A percentile compares a stretch with the other conserved stretches of the same genome.
phyloP scores from a whole-genome alignment of 1,140 invertebrate species.

The Neodiprion pinetum region DNA sequence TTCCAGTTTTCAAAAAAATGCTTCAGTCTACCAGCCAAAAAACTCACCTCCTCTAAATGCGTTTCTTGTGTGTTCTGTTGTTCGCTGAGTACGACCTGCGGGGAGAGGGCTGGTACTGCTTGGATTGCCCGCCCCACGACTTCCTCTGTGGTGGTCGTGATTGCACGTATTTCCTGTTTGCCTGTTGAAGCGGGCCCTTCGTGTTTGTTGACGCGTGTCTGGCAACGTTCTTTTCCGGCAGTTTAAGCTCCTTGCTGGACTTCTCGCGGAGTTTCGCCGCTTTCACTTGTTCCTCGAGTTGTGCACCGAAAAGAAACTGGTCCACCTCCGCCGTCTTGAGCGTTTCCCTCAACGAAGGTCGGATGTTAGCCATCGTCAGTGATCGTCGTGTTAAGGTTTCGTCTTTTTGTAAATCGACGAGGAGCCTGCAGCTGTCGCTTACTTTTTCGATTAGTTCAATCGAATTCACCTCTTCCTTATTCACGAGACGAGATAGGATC shows the following conservation, averaged over 20 bases:
- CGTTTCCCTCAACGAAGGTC: slow-evolving; percentile 3
- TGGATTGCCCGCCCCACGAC: too few relatives aligned
- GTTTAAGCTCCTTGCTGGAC: slow-evolving; percentile 10
- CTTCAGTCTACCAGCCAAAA: slow-evolving; percentile 20
- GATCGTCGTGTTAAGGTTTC: slow-evolving; percentile 5
- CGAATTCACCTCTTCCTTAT: neutral
- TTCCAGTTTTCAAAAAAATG: slow-evolving; percentile 9
- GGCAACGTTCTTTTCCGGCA: neutral
- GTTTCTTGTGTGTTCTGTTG: neutral
- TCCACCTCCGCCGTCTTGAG: slow-evolving; percentile 2
- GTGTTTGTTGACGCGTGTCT: slow-evolving; percentile 12
- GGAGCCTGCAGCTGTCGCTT: slow-evolving; percentile 5
- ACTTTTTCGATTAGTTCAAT: slow-evolving; percentile 7
- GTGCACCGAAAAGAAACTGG: neutral
- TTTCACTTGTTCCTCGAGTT: neutral
- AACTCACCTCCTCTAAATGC: slow-evolving; percentile 19
- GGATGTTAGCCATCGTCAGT: slow-evolving; percentile 11
- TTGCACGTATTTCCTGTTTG: neutral
- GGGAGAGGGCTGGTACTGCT: too few relatives aligned
- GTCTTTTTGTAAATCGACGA: slow-evolving; percentile 8
- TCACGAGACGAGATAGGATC: neutral
- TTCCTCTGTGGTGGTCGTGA: too few relatives aligned
- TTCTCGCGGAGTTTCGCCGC: slow-evolving; percentile 8
- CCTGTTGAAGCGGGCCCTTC: slow-evolving; percentile 7
- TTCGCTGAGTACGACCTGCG: too few relatives aligned